phyloP scores from a whole-genome alignment of 2,797 vertebrate species.

The Pampus argenteus region DNA sequence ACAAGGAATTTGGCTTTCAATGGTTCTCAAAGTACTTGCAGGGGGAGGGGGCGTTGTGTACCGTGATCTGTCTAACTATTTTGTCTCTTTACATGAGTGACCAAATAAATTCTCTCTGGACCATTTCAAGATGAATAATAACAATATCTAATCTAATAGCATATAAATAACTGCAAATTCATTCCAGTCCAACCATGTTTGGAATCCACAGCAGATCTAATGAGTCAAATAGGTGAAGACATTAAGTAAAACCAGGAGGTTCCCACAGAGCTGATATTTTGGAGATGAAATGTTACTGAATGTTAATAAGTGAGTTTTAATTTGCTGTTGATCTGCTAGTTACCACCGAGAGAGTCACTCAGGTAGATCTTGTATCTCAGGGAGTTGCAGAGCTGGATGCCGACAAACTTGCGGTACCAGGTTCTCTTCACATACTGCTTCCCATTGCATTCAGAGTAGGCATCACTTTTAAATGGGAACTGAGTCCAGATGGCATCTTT shows the following conservation, averaged over 20 bases:
- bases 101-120: too few species aligned
- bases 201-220: too few species aligned
- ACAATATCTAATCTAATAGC: too few species aligned
- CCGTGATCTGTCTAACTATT: too few species aligned
- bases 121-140: too few species aligned
- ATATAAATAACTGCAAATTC: not conserved
- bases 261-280: not conserved
- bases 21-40: too few species aligned
- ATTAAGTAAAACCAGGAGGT: not conserved
- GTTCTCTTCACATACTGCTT: constrained; percentile 96
- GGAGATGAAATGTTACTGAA: not conserved
- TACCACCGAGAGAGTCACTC: constrained; percentile 96
- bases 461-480: constrained; percentile 92
- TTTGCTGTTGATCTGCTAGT: constrained; percentile 1
- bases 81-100: too few species aligned
- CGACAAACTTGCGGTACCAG: constrained; percentile 99
- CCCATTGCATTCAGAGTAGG: constrained; percentile 95
- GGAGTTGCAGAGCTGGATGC: constrained; percentile 98
- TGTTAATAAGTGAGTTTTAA: constrained; percentile 4
- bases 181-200: too few species aligned
- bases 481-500: constrained; percentile 99
- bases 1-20: too few species aligned
- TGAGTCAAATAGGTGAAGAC: too few species aligned
- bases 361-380: constrained; percentile 99
- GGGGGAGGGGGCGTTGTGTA: too few species aligned